Evolutionary conservation across 2,113 vertebrate genomes (phyloP).

Genomic region (Nycticebus coucang): DNA sequence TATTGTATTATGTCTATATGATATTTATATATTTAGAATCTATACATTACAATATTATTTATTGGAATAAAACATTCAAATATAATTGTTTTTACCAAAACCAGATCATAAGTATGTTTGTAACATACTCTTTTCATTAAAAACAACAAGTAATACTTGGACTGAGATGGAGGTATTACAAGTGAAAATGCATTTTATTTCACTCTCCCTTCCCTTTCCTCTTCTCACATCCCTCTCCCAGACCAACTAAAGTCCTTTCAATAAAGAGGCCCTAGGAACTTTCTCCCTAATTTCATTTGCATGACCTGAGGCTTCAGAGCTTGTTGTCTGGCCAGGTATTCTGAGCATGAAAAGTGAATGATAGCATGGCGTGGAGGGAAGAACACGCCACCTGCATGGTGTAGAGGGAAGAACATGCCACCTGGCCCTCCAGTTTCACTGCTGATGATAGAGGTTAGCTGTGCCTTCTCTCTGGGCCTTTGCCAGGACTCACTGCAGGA

Average conservation of each 20-base stretch:
- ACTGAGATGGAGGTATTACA: background rate
- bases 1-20: background rate
- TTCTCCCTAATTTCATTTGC: background rate
- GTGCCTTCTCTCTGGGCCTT: background rate
- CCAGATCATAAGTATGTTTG: background rate
- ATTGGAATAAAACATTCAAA: background rate
- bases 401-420: background rate
- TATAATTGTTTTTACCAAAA: background rate
- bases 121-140: background rate
- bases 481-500: background rate
- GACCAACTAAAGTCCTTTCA: background rate
- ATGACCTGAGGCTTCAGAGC: constrained; percentile 4
- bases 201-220: too few relatives aligned
- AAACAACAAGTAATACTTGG: background rate
- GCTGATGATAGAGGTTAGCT: background rate
- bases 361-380: background rate
- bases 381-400: background rate
- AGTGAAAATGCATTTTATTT: background rate
- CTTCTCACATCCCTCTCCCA: background rate
- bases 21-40: constrained; percentile 14
- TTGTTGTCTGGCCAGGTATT: background rate
- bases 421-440: background rate
- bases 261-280: background rate
- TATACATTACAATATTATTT: background rate
- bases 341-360: constrained; percentile 40